A percentile compares a stretch with the other conserved stretches of the same genome.
These are phyloP conservation scores for Lepidocolaptes lacrymiger DNA, from an alignment of 2,797 vertebrate genomes.

Conservation along the genomic window DNA sequence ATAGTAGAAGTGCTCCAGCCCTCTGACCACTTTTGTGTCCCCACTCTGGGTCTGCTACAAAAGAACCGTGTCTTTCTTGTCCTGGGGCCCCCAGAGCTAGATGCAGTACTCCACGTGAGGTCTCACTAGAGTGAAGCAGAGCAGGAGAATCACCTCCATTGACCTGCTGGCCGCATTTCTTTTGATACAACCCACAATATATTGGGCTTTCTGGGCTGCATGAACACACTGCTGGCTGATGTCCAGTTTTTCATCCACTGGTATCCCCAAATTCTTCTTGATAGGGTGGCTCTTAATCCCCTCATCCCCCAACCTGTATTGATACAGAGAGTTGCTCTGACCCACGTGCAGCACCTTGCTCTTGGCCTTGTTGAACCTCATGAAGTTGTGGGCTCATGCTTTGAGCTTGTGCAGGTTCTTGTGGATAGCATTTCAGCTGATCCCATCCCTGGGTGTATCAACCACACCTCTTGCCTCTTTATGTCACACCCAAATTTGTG, in stretches of 20 bases:
- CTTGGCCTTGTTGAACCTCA: background rate
- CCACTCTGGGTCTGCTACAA: background rate
- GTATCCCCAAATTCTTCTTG: background rate
- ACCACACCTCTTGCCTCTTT: background rate
- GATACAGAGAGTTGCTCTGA: background rate
- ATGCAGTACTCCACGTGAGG: background rate
- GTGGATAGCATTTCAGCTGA: background rate
- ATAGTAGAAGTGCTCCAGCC: no score
- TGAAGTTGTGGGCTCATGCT: background rate
- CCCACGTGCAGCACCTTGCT: background rate
- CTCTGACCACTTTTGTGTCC: no score
- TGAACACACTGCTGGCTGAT: background rate
- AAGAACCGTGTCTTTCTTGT: background rate
- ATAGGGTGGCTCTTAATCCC: background rate
- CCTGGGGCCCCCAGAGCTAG: background rate
- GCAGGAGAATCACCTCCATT: background rate
- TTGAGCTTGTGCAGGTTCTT: background rate
- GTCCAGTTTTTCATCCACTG: background rate
- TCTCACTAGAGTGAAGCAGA: background rate
- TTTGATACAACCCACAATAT: background rate
- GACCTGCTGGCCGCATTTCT: background rate
- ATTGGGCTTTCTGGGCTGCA: background rate
- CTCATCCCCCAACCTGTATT: background rate
- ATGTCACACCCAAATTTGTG: background rate
- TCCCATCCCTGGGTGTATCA: background rate